These are phyloP conservation scores for Volucella inanis DNA, from an alignment of 2,888 invertebrate genomes.

Conservation along the genomic window DNA sequence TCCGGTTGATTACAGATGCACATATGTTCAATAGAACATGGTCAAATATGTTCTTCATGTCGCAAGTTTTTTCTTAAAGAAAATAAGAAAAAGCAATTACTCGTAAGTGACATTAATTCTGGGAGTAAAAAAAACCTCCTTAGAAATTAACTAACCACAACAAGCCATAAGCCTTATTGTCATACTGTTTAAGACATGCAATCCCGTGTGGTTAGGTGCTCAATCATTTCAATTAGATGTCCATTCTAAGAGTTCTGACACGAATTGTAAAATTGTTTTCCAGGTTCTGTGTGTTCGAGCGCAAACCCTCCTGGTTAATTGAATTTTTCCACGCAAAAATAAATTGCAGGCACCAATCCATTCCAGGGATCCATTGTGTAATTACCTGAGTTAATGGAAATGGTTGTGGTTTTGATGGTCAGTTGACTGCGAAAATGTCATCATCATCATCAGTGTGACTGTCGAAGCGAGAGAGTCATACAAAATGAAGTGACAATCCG, in stretches of 20 bases:
- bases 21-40: no score
- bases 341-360: conserved; percentile 66
- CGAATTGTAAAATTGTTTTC: conserved; percentile 65
- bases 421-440: conserved; percentile 74
- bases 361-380: conserved; percentile 53
- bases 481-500: conserved; percentile 70
- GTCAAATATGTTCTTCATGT: no score
- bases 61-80: no score
- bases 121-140: not conserved
- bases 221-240: conserved; percentile 72
- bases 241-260: conserved; percentile 71
- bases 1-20: no score
- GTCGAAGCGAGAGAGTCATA: conserved; percentile 66
- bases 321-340: conserved; percentile 73
- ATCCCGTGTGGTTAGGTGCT: conserved; percentile 72
- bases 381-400: conserved; percentile 67
- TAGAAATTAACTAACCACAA: conserved; percentile 49
- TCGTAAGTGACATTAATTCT: conserved; percentile 12
- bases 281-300: conserved; percentile 19
- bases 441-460: conserved; percentile 69
- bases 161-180: conserved; percentile 60
- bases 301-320: conserved; percentile 61
- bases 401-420: conserved; percentile 66
- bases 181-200: conserved; percentile 47
- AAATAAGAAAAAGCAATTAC: no score